Evolutionary conservation across 64 coral and sea anemone genomes (phyloP).

Genomic region (Actinia tenebrosa): DNA sequence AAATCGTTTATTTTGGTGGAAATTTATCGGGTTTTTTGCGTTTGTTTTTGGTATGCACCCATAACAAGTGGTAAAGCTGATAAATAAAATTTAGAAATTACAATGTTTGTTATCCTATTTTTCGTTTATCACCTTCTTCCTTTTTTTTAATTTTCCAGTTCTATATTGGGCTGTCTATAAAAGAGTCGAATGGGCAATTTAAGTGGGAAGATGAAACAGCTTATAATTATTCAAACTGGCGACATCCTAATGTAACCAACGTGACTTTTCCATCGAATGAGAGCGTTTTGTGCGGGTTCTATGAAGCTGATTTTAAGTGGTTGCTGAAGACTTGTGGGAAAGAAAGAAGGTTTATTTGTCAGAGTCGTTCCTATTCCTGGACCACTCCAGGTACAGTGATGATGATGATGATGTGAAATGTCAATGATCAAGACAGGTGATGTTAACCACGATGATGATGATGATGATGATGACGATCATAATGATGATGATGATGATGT

Average conservation of each 20-base stretch:
- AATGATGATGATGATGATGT: too few relatives aligned
- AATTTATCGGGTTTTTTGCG: too few relatives aligned
- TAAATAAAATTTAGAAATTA: too few relatives aligned
- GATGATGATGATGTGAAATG: too few relatives aligned
- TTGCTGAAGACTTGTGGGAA: not conserved
- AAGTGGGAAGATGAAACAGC: not conserved
- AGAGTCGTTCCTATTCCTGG: not conserved
- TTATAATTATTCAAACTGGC: not conserved
- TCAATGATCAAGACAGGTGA: too few relatives aligned
- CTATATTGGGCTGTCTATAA: slow-evolving; percentile 5
- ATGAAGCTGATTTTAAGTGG: not conserved
- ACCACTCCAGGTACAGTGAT: too few relatives aligned
- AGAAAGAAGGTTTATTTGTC: not conserved
- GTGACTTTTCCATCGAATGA: not conserved
- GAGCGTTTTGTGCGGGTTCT: not conserved
- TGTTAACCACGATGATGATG: too few relatives aligned
- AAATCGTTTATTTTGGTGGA: too few relatives aligned
- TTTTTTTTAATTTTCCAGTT: not conserved
- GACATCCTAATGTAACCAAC: not conserved
- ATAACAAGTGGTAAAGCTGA: too few relatives aligned
- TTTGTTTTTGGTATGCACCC: too few relatives aligned
- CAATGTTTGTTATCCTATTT: too few relatives aligned
- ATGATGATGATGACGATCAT: too few relatives aligned
- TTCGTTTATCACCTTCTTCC: not conserved
- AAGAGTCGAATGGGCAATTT: not conserved